These are phyloP conservation scores for Ptyas mucosa DNA, from an alignment of 2,113 vertebrate species.

Conservation along the genomic window DNA sequence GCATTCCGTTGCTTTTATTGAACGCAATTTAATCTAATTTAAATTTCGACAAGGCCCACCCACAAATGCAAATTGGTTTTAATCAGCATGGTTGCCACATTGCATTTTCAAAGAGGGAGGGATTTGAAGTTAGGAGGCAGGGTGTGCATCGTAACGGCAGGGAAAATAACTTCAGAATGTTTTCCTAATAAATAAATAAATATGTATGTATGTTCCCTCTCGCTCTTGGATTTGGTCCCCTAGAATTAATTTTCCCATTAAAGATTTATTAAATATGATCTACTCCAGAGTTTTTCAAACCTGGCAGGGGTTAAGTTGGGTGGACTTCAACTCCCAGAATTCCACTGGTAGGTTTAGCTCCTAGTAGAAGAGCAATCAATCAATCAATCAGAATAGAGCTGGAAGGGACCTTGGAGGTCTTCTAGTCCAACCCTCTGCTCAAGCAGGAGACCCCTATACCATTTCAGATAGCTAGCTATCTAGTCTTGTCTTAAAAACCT, in stretches of 20 bases:
- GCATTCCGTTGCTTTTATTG: neutral
- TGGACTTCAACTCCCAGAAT: neutral
- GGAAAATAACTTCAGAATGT: neutral
- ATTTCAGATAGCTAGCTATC: no score
- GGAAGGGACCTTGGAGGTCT: no score
- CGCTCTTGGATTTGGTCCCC: neutral
- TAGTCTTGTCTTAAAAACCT: no score
- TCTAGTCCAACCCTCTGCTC: neutral
- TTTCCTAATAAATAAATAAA: neutral
- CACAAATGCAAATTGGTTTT: neutral
- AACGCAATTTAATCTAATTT: neutral
- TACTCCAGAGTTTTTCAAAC: neutral
- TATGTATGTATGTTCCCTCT: neutral
- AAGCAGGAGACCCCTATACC: neutral
- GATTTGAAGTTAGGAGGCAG: neutral
- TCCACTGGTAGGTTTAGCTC: neutral
- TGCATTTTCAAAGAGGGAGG: neutral
- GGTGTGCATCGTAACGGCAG: neutral
- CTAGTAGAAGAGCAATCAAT: neutral
- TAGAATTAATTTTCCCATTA: neutral
- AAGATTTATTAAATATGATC: neutral
- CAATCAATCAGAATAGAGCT: no score
- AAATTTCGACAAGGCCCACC: neutral
- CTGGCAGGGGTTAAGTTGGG: neutral
- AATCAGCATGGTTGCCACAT: neutral